Conservation (phyloP, 2,797 vertebrate species). For the Phoxinus dragarum region DNA sequence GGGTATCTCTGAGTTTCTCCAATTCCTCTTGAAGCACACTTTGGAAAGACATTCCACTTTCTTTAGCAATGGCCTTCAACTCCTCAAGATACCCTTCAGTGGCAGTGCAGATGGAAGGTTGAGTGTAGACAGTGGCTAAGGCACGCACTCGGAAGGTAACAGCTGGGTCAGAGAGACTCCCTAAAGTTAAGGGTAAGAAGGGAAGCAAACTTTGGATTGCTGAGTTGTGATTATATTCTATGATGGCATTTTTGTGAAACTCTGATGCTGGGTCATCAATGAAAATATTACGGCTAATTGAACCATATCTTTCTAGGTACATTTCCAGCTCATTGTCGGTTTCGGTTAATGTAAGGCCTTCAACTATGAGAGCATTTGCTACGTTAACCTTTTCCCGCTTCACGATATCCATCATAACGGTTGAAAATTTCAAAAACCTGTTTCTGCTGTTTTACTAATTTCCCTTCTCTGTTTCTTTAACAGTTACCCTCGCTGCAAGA, state of each 20-base stretch:
- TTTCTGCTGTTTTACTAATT: not conserved
- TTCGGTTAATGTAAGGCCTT: not conserved
- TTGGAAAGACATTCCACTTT: not conserved
- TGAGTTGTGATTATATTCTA: not conserved
- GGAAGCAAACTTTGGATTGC: not conserved
- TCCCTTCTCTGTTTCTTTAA: conserved; percentile 12
- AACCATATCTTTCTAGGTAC: not conserved
- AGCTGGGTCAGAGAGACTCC: not conserved
- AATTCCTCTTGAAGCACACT: conserved; percentile 6
- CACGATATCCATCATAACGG: not conserved
- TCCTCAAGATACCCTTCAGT: conserved; percentile 3
- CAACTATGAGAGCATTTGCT: not conserved
- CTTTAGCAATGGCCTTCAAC: not conserved
- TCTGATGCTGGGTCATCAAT: not conserved
- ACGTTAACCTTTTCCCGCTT: not conserved
- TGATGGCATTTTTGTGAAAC: not conserved
- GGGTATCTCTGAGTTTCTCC: not conserved
- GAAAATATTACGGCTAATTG: not conserved
- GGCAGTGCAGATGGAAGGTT: not conserved
- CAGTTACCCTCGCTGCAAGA: too few species aligned
- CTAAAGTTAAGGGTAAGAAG: not conserved
- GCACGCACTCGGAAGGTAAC: not conserved
- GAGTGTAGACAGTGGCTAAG: not conserved
- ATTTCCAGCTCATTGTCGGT: not conserved
- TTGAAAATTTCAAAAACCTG: not conserved